These are phyloP conservation scores for Salarias fasciatus DNA, from an alignment of 2,797 vertebrate species.

Conservation along the genomic window DNA sequence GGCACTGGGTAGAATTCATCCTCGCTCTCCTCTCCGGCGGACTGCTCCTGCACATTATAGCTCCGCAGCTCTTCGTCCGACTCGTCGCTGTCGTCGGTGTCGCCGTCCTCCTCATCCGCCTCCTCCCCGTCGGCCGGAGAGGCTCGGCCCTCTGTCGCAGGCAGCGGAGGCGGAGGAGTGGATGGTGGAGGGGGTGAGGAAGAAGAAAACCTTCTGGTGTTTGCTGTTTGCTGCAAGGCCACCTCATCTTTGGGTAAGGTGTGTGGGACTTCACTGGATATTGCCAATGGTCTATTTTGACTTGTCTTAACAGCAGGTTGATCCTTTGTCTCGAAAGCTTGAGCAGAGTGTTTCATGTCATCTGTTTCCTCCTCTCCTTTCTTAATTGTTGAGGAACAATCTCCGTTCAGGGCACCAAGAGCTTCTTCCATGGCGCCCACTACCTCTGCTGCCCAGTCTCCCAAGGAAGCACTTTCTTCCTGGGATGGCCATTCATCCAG, in stretches of 20 bases:
- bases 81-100: constrained; percentile 93
- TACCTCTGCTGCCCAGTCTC: constrained; percentile 75
- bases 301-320: not conserved
- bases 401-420: constrained; percentile 68
- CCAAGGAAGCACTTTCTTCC: constrained; percentile 63
- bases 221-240: constrained; percentile 60
- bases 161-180: constrained; percentile 42
- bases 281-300: constrained; percentile 24
- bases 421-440: constrained; percentile 75
- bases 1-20: constrained; percentile 87
- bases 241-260: constrained; percentile 70
- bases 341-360: constrained; percentile 5
- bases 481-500: constrained; percentile 73
- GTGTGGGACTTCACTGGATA: constrained; percentile 25
- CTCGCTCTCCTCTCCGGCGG: constrained; percentile 91
- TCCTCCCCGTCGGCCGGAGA: constrained; percentile 71
- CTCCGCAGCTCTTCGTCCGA: constrained; percentile 91
- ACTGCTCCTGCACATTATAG: constrained; percentile 89
- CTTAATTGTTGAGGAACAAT: constrained; percentile 11
- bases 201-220: constrained; percentile 58
- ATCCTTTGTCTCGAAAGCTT: constrained; percentile 26
- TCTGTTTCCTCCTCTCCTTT: constrained; percentile 41
- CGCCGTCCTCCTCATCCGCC: constrained; percentile 86
- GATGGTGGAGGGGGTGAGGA: constrained; percentile 66
- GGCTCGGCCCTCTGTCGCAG: constrained; percentile 45